phyloP scores from a whole-genome alignment of 1,140 invertebrate species.

The Scaptomyza hsui region DNA sequence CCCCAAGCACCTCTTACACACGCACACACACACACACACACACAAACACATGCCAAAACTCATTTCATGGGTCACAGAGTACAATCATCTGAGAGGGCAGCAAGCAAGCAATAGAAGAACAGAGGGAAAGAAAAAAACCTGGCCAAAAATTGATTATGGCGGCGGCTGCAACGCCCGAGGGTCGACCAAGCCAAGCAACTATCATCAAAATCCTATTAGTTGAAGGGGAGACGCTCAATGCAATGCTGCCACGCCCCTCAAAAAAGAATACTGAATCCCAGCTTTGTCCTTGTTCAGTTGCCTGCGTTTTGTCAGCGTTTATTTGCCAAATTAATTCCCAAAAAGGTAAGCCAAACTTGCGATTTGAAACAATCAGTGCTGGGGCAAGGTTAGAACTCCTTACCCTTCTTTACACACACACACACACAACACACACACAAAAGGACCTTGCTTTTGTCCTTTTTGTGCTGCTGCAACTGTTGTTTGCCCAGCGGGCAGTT shows the following conservation, averaged over 20 bases:
- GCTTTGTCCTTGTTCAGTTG: slow-evolving; percentile 76
- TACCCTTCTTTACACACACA: slow-evolving; percentile 1
- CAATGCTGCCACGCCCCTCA: slow-evolving; percentile 15
- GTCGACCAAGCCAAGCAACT: slow-evolving; percentile 57
- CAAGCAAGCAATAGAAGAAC: slow-evolving; percentile 33
- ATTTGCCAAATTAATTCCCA: slow-evolving; percentile 83
- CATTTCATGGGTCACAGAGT: slow-evolving; percentile 78
- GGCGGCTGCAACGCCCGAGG: slow-evolving; percentile 46
- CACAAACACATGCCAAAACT: slow-evolving; percentile 73
- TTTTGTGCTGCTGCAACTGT: slow-evolving; percentile 70
- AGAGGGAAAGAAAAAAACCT: slow-evolving; percentile 44
- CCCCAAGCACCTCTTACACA: slow-evolving; percentile 4
- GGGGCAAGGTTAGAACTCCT: slow-evolving; percentile 31
- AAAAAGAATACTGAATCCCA: slow-evolving; percentile 14
- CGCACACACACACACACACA: slow-evolving; percentile 18
- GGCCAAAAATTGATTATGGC: slow-evolving; percentile 80
- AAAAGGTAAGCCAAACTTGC: slow-evolving; percentile 82
- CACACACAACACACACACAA: slow-evolving; percentile 11
- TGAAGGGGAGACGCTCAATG: slow-evolving; percentile 50
- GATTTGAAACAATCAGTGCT: slow-evolving; percentile 81
- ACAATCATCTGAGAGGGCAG: slow-evolving; percentile 62
- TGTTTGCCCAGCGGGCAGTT: slow-evolving; percentile 63
- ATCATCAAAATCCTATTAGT: slow-evolving; percentile 83
- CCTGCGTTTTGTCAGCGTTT: slow-evolving; percentile 82
- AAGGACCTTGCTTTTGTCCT: slow-evolving; percentile 58